Evolutionary conservation across 2,888 invertebrate genomes (phyloP), one percentile per base, ranked within the genome.

Genomic region (Zele albiditarsus): DNA sequence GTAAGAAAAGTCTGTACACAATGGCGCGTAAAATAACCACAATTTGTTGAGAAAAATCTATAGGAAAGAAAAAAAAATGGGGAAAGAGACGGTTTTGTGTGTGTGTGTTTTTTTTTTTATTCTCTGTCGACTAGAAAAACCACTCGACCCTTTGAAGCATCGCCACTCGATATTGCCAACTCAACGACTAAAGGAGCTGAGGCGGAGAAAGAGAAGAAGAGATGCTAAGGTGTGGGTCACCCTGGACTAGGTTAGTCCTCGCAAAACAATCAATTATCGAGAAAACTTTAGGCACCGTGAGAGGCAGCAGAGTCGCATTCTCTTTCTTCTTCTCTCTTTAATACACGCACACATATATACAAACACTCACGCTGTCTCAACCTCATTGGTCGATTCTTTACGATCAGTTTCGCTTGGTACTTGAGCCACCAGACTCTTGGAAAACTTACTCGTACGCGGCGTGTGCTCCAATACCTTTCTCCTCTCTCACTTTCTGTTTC

Each of bases 261-360:
- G 84, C 83, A 84, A 87, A 86, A 87, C 84, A 87, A 87, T 87
- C 87, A 87, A 87, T 87, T 87, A 86, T 85, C 84, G 84, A 82
- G 80, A 84, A 86, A 86, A 84, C 82, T 86, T 83, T 63, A 14
- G 60, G 28, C 65, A 74, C 73, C 58, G 16, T 58, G 77, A 80
- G 81, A 81, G 84, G 79, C 80, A 81, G 78, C 80, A 67, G 75
- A 69, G 74, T 77, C 78, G 78, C 75, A 69, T 66, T 68, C 53
- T 63, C 63, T 63, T 31, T 28, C 67, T 62, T n/a, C 33, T 16
- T 20, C 57, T 31, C 73, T 66, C 57, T 74, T 69, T 65, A 53
- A 66, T 20, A n/a, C 53, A 53, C 20, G 20, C 8, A 53, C n/a
- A 62, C 69, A 62, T 58, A 74, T 25, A n/a, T 49, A 16, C n/a